Evolutionary conservation across 2,113 vertebrate genomes (phyloP).

Genomic region (Dicrurus megarhynchus): DNA sequence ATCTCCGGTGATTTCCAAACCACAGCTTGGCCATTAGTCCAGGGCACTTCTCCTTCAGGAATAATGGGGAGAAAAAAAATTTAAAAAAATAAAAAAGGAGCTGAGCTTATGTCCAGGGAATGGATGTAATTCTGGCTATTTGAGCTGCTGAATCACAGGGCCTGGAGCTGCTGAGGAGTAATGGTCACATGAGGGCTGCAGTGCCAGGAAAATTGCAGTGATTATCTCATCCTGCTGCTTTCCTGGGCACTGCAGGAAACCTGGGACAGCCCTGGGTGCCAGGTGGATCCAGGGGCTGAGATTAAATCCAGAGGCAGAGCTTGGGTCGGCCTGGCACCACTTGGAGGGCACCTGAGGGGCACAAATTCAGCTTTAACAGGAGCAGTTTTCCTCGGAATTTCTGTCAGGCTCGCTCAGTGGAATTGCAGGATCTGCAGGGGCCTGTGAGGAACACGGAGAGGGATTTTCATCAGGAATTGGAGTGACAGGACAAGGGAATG

Average conservation of each 20-base stretch:
- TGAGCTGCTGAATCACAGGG: slow-evolving; percentile 3
- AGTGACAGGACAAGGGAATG: background rate
- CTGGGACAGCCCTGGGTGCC: background rate
- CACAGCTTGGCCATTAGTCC: background rate
- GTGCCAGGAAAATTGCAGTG: background rate
- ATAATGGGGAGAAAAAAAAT: background rate
- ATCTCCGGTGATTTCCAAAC: background rate
- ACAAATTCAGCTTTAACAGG: too few species aligned
- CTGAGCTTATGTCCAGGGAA: slow-evolving; percentile 5
- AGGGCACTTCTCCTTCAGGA: background rate
- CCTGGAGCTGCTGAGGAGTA: background rate
- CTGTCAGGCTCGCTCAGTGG: background rate
- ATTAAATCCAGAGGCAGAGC: background rate
- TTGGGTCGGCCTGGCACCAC: background rate
- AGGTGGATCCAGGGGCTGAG: background rate
- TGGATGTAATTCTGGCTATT: slow-evolving; percentile 36
- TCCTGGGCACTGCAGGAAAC: background rate
- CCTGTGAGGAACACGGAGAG: background rate
- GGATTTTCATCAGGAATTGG: background rate
- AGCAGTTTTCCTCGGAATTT: background rate
- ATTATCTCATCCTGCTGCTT: slow-evolving; percentile 5
- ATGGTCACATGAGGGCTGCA: background rate
- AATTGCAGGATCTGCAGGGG: background rate
- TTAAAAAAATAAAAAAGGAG: background rate
- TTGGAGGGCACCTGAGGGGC: background rate